Evolutionary conservation across 2,797 vertebrate species (phyloP).

Genomic region (Macropodus opercularis): DNA sequence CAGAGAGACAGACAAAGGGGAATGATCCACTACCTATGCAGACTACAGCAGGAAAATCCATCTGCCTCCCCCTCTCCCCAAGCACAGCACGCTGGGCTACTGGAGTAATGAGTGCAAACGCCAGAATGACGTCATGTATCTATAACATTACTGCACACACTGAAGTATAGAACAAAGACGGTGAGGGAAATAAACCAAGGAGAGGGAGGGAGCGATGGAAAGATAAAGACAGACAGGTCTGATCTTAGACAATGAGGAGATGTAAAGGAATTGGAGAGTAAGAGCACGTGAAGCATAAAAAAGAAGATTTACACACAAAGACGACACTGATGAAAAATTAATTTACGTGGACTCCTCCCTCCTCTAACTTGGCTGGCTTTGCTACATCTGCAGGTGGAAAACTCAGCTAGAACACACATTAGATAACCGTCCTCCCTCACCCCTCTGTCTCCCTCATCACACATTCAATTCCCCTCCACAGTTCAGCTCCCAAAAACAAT

Average conservation of each 20-base stretch:
- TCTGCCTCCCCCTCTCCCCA: conserved; percentile 57
- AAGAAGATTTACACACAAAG: conserved; percentile 60
- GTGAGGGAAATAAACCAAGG: conserved; percentile 21
- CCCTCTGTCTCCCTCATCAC: conserved; percentile 3
- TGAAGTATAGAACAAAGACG: conserved; percentile 72
- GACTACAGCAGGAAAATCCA: conserved; percentile 52
- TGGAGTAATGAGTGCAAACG: conserved; percentile 72
- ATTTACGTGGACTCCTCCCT: conserved; percentile 50
- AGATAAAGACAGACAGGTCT: background rate
- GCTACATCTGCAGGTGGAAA: conserved; percentile 58
- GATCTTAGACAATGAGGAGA: background rate
- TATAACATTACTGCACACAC: conserved; percentile 57
- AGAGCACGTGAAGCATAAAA: conserved; percentile 24
- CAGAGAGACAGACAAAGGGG: conserved; percentile 61
- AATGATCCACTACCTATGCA: conserved; percentile 64
- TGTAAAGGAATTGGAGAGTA: background rate
- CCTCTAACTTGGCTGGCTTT: conserved; percentile 42
- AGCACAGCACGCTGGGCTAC: conserved; percentile 46
- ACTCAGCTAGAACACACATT: conserved; percentile 55
- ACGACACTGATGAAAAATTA: conserved; percentile 46
- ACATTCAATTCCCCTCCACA: conserved; percentile 52
- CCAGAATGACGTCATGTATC: conserved; percentile 69
- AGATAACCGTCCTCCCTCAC: conserved; percentile 46
- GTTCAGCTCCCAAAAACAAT: conserved; percentile 72
- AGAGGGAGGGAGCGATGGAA: conserved; percentile 13